Conservation (phyloP, 2,113 vertebrate genomes). For the Odocoileus hemionus region DNA sequence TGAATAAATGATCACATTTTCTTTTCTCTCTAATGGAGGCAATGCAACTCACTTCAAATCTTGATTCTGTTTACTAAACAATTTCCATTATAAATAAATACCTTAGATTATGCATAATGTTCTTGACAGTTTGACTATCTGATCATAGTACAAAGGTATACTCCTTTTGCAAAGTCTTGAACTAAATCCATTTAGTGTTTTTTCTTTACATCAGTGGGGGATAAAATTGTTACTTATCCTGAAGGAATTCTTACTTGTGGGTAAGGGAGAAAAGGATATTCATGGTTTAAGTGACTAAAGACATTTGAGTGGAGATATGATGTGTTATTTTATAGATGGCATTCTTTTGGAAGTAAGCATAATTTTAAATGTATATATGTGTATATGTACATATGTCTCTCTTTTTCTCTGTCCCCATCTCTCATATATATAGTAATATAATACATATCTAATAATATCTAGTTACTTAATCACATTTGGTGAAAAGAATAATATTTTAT, state of each 20-base stretch:
- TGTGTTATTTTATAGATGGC: not conserved
- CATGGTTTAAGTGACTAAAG: not conserved
- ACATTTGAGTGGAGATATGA: not conserved
- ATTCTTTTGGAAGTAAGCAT: constrained; percentile 22
- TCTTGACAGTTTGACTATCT: not conserved
- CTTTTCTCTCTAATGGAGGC: constrained; percentile 6
- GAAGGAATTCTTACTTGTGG: constrained; percentile 24
- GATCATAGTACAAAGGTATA: not conserved
- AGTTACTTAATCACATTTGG: not conserved
- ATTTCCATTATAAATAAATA: constrained; percentile 3
- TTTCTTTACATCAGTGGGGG: not conserved
- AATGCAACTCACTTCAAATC: not conserved
- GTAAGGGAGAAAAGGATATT: not conserved
- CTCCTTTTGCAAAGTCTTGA: constrained; percentile 15
- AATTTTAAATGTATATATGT: not conserved
- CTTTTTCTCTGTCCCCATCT: not conserved
- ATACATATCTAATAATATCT: not conserved
- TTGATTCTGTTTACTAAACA: constrained; percentile 2
- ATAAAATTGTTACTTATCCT: not conserved
- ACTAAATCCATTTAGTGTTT: constrained; percentile 34
- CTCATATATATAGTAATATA: not conserved
- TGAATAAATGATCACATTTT: constrained; percentile 51
- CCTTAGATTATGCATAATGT: not conserved
- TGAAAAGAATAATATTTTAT: not conserved
- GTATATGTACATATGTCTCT: not conserved